These are phyloP conservation scores for Bombyx huttoni DNA, from an alignment of 2,888 invertebrate genomes.

Conservation along the genomic window DNA sequence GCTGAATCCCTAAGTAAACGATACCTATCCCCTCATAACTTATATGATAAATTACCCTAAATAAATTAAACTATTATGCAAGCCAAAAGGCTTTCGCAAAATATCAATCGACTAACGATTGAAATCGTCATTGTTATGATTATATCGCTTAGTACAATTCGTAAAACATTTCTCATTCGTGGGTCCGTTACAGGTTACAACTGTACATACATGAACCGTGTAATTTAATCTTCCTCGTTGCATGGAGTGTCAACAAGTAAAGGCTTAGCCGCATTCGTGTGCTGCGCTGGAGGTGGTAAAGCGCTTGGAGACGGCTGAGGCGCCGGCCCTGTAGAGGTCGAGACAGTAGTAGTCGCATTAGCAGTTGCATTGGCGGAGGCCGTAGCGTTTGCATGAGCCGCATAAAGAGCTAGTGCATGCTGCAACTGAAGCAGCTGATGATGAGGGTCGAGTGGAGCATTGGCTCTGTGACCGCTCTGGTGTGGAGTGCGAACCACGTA, in stretches of 20 bases:
- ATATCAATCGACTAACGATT: constrained; percentile 35
- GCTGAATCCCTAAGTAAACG: constrained; percentile 47
- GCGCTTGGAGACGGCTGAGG: constrained; percentile 39
- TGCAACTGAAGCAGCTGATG: constrained; percentile 63
- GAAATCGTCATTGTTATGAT: constrained; percentile 23
- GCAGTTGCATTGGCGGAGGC: constrained; percentile 59
- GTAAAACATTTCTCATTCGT: constrained; percentile 20
- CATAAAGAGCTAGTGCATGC: constrained; percentile 61
- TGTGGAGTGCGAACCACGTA: constrained; percentile 66
- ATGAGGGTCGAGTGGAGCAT: constrained; percentile 59
- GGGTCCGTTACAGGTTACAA: not conserved
- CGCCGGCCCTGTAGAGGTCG: constrained; percentile 25
- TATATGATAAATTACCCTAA: constrained; percentile 42
- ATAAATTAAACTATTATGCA: constrained; percentile 52
- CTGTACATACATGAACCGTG: not conserved
- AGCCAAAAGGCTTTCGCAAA: constrained; percentile 56
- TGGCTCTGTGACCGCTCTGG: constrained; percentile 63
- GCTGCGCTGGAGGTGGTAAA: constrained; percentile 34
- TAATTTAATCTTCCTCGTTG: constrained; percentile 53
- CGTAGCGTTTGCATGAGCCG: constrained; percentile 27
- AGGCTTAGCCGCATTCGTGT: constrained; percentile 45
- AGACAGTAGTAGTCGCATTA: constrained; percentile 33
- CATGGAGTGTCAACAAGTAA: constrained; percentile 59
- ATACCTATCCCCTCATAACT: constrained; percentile 59
- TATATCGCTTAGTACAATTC: constrained; percentile 22